Evolutionary conservation across 2,797 vertebrate genomes (phyloP).

Genomic region (Odontamblyopus lacepedii): DNA sequence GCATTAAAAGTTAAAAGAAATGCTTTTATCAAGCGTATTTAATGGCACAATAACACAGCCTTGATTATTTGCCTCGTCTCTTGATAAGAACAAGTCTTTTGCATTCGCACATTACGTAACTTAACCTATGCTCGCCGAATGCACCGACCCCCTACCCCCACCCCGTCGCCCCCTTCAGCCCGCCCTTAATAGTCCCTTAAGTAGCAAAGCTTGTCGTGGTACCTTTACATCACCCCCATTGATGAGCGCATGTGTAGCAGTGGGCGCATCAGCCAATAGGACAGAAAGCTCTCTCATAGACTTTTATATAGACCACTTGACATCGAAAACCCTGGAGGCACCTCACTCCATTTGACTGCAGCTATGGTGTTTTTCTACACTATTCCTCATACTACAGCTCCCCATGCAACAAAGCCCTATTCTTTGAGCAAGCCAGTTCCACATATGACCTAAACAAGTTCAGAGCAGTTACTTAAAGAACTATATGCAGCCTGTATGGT

Average conservation of each 20-base stretch:
- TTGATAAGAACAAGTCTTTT: conserved; percentile 52
- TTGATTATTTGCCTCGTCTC: conserved; percentile 30
- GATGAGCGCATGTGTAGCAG: conserved; percentile 64
- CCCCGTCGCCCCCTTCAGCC: conserved; percentile 23
- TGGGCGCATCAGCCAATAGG: conserved; percentile 31
- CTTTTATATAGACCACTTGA: conserved; percentile 62
- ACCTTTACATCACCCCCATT: conserved; percentile 60
- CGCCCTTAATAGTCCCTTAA: conserved; percentile 58
- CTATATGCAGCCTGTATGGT: not conserved
- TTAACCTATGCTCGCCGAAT: conserved; percentile 37
- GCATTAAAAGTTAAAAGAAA: conserved; percentile 32
- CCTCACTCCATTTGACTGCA: conserved; percentile 59
- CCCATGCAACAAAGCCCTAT: conserved; percentile 3
- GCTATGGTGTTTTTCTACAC: conserved; percentile 40
- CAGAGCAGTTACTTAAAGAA: not conserved
- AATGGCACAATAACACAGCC: conserved; percentile 15
- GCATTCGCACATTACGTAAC: conserved; percentile 50
- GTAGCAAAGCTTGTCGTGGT: conserved; percentile 68
- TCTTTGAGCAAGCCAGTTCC: conserved; percentile 22
- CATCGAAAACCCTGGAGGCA: conserved; percentile 45
- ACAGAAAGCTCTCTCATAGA: conserved; percentile 49
- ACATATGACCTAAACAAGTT: conserved; percentile 8
- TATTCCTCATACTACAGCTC: conserved; percentile 41
- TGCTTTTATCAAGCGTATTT: conserved; percentile 30
- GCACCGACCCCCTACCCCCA: conserved; percentile 7